phyloP scores from a whole-genome alignment of 2,113 vertebrate species.

The Turdus rufiventris region DNA sequence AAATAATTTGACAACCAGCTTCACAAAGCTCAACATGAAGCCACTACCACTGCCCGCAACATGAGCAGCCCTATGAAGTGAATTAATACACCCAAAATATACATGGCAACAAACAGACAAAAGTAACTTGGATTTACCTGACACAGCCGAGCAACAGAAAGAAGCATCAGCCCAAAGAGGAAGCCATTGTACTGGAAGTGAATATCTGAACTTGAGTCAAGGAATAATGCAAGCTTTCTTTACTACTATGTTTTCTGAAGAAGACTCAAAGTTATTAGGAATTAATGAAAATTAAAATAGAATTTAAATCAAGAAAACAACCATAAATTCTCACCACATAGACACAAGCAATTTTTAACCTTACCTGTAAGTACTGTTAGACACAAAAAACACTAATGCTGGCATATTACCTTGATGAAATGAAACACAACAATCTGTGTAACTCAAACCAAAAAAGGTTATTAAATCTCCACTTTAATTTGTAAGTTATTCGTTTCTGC shows the following conservation, averaged over 20 bases:
- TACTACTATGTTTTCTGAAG: background rate
- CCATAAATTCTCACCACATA: background rate
- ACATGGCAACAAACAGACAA: accelerated
- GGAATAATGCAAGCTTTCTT: background rate
- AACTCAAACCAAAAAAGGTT: background rate
- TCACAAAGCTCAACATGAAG: background rate
- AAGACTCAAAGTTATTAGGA: background rate
- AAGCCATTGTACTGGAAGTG: conserved; percentile 99
- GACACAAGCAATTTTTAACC: background rate
- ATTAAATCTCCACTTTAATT: background rate
- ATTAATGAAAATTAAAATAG: background rate
- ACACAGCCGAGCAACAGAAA: conserved; percentile 88
- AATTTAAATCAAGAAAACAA: background rate
- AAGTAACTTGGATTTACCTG: conserved; percentile 77
- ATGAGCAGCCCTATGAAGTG: background rate
- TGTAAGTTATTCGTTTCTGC: background rate
- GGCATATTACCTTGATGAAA: background rate
- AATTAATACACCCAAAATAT: background rate
- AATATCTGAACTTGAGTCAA: conserved; percentile 81
- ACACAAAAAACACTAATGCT: background rate
- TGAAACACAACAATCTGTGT: background rate
- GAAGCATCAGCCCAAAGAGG: conserved; percentile 89
- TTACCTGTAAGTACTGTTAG: background rate
- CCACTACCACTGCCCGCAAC: background rate
- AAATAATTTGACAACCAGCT: background rate